A percentile compares a stretch with the other conserved stretches of the same genome.
Conservation (phyloP, 2,113 vertebrate species). For the Ptilonorhynchus violaceus region DNA sequence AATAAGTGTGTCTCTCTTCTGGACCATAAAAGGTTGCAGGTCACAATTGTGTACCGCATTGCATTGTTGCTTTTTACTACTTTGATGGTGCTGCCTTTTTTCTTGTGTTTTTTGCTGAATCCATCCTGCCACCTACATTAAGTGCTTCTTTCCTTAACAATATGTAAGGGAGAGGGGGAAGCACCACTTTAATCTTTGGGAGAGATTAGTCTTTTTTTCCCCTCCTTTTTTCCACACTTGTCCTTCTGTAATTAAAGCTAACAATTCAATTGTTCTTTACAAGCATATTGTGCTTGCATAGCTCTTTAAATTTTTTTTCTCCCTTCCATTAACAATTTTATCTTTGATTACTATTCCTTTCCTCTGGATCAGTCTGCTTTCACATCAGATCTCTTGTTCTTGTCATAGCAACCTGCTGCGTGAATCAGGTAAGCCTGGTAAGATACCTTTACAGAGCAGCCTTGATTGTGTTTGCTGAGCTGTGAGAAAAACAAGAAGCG, state of each 20-base stretch:
- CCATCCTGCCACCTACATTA: neutral
- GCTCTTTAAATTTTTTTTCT: neutral
- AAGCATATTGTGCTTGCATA: neutral
- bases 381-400: neutral
- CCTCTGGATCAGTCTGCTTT: neutral
- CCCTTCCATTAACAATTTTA: neutral
- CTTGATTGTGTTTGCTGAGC: neutral
- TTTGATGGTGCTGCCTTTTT: neutral
- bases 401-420: neutral
- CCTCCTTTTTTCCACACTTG: neutral
- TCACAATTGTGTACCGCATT: neutral
- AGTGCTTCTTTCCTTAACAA: neutral
- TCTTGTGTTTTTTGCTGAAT: neutral
- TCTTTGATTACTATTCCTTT: neutral
- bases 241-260: neutral
- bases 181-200: accelerated
- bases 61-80: neutral
- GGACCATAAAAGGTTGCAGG: neutral
- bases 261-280: neutral
- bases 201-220: neutral
- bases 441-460: neutral
- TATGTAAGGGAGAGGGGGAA: neutral
- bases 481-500: neutral
- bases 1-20: neutral
- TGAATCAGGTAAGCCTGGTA: neutral